A percentile compares a stretch with the other conserved stretches of the same genome.
Evolutionary conservation across 2,113 vertebrate species (phyloP).

Genomic region (Lutjanus erythropterus): DNA sequence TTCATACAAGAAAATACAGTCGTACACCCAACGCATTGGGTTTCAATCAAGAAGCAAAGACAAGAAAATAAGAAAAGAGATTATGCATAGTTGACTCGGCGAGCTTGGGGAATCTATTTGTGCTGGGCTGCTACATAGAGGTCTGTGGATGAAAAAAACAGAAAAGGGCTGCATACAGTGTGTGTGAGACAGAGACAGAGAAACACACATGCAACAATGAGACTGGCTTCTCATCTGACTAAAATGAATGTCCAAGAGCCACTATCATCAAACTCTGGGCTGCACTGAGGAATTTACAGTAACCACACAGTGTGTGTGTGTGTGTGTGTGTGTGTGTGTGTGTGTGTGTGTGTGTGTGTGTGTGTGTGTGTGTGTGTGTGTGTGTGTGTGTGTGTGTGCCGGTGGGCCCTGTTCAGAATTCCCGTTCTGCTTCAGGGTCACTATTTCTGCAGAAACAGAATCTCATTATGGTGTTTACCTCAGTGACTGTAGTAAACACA

Average conservation of each 20-base stretch:
- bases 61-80: constrained; percentile 4
- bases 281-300: background rate
- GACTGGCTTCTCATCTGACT: background rate
- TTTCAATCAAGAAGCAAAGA: constrained; percentile 11
- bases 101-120: constrained; percentile 17
- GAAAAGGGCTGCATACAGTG: constrained; percentile 8
- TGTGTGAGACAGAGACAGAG: background rate
- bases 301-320: background rate
- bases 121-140: constrained; percentile 9
- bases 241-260: background rate
- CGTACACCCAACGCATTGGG: background rate
- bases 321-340: constrained; percentile 16
- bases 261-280: background rate
- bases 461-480: constrained; percentile 34
- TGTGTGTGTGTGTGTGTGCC: background rate
- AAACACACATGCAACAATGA: background rate
- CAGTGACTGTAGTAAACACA: constrained; percentile 48
- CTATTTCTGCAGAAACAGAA: constrained; percentile 32
- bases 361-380: too few relatives aligned
- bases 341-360: background rate
- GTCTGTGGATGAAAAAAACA: constrained; percentile 14
- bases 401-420: constrained; percentile 6
- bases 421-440: constrained; percentile 37
- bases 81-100: constrained; percentile 5
- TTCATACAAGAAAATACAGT: background rate